Percentiles rank a stretch among this genome's conserved stretches.
Conservation (phyloP, 1,140 invertebrate species). For the Alviniconcha marisindica region DNA sequence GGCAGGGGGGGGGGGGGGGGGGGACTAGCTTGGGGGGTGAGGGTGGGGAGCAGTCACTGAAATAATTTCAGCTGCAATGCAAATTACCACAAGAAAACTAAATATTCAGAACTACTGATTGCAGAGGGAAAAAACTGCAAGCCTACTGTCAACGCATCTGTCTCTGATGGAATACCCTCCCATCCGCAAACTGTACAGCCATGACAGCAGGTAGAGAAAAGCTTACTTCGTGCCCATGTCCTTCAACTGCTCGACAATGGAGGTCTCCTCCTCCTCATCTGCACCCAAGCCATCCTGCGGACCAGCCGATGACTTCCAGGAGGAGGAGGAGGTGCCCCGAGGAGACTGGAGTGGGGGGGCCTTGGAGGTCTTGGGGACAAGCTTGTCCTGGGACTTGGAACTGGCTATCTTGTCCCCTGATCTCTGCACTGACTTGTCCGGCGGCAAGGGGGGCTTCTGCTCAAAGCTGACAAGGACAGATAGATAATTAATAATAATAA, state of each 20-base stretch:
- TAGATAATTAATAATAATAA: no score
- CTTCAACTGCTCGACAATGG: constrained; percentile 69
- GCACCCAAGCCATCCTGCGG: neutral
- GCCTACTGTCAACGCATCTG: no score
- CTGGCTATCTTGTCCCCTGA: constrained; percentile 13
- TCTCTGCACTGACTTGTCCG: constrained; percentile 27
- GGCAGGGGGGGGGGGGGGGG: no score
- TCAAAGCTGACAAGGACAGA: constrained; percentile 53
- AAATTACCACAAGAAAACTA: no score
- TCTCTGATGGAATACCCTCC: no score
- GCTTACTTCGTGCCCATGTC: constrained; percentile 69
- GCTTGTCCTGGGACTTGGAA: constrained; percentile 29
- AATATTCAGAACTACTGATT: no score
- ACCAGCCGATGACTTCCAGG: constrained; percentile 18
- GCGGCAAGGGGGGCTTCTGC: constrained; percentile 47
- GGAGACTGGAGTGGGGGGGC: constrained; percentile 42
- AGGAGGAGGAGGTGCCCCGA: neutral
- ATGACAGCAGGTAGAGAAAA: constrained; percentile 16
- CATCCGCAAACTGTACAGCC: no score
- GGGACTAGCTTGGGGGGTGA: no score
- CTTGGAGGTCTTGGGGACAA: constrained; percentile 40
- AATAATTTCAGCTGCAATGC: no score
- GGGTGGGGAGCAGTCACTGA: no score
- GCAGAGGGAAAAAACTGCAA: no score
- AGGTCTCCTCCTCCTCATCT: constrained; percentile 47